Base-by-base conservation (phyloP, 2,888 invertebrate genomes). In the Leistus spinibarbis region DNA sequence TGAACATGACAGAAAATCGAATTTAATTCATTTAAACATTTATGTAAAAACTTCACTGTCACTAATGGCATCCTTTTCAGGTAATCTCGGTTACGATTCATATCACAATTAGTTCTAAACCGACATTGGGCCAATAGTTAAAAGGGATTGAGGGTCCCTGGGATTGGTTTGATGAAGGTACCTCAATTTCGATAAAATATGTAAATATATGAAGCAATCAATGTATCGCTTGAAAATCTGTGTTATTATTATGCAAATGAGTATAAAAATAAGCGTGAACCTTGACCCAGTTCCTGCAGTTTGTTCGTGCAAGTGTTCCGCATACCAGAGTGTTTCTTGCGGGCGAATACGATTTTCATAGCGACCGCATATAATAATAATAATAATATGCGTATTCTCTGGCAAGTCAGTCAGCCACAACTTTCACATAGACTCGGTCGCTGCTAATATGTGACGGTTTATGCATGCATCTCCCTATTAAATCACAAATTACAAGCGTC, bases 401-500 rank as follows among this genome's bases (percentile, higher is more conserved):
- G n/a, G n/a, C n/a, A n/a, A n/a, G n/a, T n/a, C n/a, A n/a, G n/a
- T n/a, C n/a, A n/a, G 5, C 40, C 40, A 7, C 40, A 1, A 40
- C 40, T n/a, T n/a, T 40, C 40, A 40, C 40, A 22, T 60, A 60
- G 22, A 22, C 60, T 60, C 20, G 22, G 10, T 19, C 60, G 60
- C 60, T 20, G 60, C 60, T 60, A 19, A 60, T 19, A 60, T 60
- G 40, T 40, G 17, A 60, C 60, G 64, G 64, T 23, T 64, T 64
- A 64, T 64, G 66, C 69, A 64, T 64, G 66, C 69, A 22, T n/a
- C 40, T 40, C 57, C 16, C 69, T 17, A 56, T 69, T 71, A 71
- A 71, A 71, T 71, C 71, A 64, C 64, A 65, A 62, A 71, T 71
- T 71, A 71, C 64, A 64, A 64, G 71, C 64, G 20, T 19, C 23